Evolutionary conservation across 2,113 vertebrate species (phyloP).

Genomic region (Tupaia chinensis): DNA sequence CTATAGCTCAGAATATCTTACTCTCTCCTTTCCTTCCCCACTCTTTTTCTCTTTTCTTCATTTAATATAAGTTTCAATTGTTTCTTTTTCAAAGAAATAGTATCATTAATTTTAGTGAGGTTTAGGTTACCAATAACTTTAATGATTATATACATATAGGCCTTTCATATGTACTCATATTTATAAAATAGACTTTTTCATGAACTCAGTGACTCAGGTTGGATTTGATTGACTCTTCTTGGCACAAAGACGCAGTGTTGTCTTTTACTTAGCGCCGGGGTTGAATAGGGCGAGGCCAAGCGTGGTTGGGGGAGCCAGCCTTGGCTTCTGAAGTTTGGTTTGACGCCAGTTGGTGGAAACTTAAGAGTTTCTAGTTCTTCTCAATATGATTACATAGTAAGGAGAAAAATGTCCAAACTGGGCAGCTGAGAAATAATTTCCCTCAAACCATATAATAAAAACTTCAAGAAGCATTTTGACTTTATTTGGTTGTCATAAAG

Average conservation of each 20-base stretch:
- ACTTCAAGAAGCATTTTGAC: constrained; percentile 74
- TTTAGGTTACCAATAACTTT: constrained; percentile 13
- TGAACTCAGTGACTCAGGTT: background rate
- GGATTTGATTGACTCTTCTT: constrained; percentile 56
- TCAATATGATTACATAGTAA: constrained; percentile 68
- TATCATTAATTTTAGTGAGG: constrained; percentile 53
- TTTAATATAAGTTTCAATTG: background rate
- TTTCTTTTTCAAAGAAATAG: background rate
- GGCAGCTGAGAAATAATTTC: constrained; percentile 74
- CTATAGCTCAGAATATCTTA: background rate
- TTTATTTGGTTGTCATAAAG: constrained; percentile 72
- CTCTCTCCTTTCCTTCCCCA: background rate
- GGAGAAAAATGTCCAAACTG: constrained; percentile 73
- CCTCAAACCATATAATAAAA: constrained; percentile 72
- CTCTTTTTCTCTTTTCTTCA: background rate
- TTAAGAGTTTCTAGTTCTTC: constrained; percentile 71
- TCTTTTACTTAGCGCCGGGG: constrained; percentile 44
- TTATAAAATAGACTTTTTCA: constrained; percentile 2
- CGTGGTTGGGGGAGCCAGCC: background rate
- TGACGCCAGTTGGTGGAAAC: constrained; percentile 72
- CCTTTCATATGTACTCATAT: constrained; percentile 20
- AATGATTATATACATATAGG: background rate
- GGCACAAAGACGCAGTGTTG: background rate
- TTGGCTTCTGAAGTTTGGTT: constrained; percentile 58
- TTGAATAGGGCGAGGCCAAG: background rate